Evolutionary conservation across 2,113 vertebrate species (phyloP).

Genomic region (Ceyx melanurus): DNA sequence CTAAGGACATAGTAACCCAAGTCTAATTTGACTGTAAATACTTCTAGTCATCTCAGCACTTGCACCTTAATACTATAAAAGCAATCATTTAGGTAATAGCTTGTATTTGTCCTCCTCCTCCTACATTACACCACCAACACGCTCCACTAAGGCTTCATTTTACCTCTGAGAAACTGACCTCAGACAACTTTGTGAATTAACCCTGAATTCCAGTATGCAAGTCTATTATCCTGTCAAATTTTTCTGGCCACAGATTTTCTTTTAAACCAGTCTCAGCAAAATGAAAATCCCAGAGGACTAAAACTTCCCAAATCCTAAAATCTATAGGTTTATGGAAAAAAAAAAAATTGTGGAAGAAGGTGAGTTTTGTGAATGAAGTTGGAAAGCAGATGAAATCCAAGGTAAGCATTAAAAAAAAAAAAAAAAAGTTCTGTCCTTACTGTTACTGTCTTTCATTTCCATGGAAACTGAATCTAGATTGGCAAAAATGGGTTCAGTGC

Average conservation of each 20-base stretch:
- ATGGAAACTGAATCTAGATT: conserved; percentile 73
- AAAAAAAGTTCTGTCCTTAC: background rate
- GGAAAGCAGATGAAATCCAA: conserved; percentile 50
- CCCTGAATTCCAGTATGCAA: background rate
- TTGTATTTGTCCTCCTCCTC: background rate
- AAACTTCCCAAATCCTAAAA: background rate
- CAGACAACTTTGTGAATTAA: background rate
- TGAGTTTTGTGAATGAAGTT: background rate
- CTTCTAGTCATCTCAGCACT: background rate
- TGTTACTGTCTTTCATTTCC: conserved; percentile 61
- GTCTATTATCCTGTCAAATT: background rate
- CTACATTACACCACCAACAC: background rate
- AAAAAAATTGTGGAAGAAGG: background rate
- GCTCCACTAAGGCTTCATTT: background rate
- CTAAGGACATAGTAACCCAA: background rate
- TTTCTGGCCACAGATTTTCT: background rate
- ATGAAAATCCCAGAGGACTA: background rate
- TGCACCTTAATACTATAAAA: background rate
- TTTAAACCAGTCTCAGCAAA: background rate
- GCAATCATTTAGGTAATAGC: background rate
- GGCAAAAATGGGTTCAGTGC: conserved; percentile 71
- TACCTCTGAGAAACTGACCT: background rate
- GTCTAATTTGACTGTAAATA: background rate
- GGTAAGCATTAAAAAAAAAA: conserved; percentile 19
- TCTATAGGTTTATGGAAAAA: background rate